Conservation (phyloP, 2,797 vertebrate species). For the Pseudochirops cupreus region DNA sequence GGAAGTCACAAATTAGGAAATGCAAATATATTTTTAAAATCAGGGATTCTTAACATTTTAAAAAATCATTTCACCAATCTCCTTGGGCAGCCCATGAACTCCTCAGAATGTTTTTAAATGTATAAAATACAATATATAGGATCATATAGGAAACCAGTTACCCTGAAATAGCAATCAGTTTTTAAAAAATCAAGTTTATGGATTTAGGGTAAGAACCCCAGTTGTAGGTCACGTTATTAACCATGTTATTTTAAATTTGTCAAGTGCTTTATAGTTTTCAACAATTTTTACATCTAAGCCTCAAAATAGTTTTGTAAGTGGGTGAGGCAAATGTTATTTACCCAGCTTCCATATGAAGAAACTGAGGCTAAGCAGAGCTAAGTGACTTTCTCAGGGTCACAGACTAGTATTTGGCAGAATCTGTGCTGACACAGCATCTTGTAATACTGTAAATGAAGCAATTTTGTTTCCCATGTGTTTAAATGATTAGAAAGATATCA, state of each 20-base stretch:
- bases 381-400: not conserved
- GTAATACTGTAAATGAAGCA: not conserved
- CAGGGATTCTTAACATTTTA: not conserved
- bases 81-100: not conserved
- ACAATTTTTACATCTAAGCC: not conserved
- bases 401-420: not conserved
- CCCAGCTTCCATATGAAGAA: not conserved
- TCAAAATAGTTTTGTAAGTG: not conserved
- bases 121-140: not conserved
- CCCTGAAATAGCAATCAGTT: not conserved
- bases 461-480: not conserved
- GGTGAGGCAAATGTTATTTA: not conserved
- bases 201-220: not conserved
- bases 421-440: not conserved
- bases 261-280: not conserved
- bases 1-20: not conserved
- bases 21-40: not conserved
- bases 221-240: not conserved
- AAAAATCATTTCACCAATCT: not conserved
- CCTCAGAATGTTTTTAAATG: not conserved
- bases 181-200: not conserved
- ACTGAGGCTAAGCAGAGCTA: not conserved
- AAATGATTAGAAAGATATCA: not conserved
- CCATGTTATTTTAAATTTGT: not conserved
- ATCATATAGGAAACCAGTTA: not conserved